phyloP scores from a whole-genome alignment of 2,888 invertebrate genomes.

The Gari tellinella region DNA sequence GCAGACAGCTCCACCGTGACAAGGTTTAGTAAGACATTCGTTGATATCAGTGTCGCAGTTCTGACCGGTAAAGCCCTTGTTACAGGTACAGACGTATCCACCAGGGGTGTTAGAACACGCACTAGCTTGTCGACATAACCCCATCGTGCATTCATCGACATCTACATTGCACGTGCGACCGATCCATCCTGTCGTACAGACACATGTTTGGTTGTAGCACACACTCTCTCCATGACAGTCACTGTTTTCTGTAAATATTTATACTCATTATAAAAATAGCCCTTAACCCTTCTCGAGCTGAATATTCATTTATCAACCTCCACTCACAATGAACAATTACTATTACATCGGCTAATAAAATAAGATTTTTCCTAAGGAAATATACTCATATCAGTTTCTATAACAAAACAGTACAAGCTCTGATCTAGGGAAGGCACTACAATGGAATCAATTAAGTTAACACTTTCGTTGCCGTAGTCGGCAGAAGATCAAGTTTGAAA shows the following conservation, averaged over 20 bases:
- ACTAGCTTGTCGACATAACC: conserved; percentile 27
- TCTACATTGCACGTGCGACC: conserved; percentile 45
- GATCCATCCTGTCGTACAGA: conserved; percentile 43
- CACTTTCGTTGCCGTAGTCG: too few relatives aligned
- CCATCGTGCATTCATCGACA: conserved; percentile 41
- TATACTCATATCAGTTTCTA: too few relatives aligned
- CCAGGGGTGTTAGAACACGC: conserved; percentile 39
- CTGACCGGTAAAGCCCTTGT: conserved; percentile 31
- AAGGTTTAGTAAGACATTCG: conserved; percentile 39
- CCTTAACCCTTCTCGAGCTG: too few relatives aligned
- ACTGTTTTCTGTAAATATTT: conserved; percentile 22
- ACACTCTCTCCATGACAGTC: conserved; percentile 28
- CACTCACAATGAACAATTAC: too few relatives aligned
- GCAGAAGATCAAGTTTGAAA: too few relatives aligned
- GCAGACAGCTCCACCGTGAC: conserved; percentile 31
- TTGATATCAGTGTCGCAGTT: conserved; percentile 45
- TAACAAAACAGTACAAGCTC: too few relatives aligned
- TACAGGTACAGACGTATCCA: conserved; percentile 37
- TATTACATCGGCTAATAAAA: too few relatives aligned
- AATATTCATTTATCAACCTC: too few relatives aligned
- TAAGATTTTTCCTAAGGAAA: too few relatives aligned
- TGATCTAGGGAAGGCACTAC: too few relatives aligned
- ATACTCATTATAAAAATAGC: too few relatives aligned
- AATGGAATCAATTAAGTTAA: too few relatives aligned
- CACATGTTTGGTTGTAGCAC: conserved; percentile 29